Percentiles rank a stretch among this genome's conserved stretches.
These are phyloP conservation scores for Xenopus petersii DNA, from an alignment of 2,797 vertebrate species.

Conservation along the genomic window DNA sequence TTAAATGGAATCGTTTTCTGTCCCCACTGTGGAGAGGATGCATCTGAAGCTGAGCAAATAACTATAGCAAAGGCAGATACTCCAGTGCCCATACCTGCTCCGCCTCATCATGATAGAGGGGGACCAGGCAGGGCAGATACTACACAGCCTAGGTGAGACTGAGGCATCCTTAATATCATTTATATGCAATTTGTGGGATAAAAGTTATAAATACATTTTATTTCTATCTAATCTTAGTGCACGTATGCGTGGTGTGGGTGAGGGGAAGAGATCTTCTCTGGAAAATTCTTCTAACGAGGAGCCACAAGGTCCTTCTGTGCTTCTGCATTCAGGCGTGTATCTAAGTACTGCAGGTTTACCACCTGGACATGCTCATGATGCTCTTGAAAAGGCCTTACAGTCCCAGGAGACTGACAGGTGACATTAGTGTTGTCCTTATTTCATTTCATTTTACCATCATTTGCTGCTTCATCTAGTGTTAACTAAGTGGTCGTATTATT, in stretches of 20 bases:
- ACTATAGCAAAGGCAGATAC: conserved; percentile 73
- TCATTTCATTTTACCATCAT: too few relatives aligned
- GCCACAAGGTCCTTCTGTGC: conserved; percentile 70
- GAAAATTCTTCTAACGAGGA: conserved; percentile 74
- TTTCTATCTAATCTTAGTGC: conserved; percentile 63
- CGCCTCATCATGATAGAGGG: conserved; percentile 68
- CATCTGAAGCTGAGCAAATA: conserved; percentile 86
- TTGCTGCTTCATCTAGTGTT: too few relatives aligned
- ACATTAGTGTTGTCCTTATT: conserved; percentile 13
- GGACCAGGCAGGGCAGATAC: conserved; percentile 69
- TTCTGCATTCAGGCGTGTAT: conserved; percentile 78
- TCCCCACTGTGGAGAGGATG: conserved; percentile 90
- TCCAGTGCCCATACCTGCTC: conserved; percentile 59
- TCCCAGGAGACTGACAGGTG: conserved; percentile 86
- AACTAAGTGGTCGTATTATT: too few relatives aligned
- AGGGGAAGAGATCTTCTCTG: conserved; percentile 63
- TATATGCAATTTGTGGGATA: not conserved
- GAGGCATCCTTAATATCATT: not conserved
- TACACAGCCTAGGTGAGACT: conserved; percentile 62
- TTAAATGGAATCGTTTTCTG: conserved; percentile 88
- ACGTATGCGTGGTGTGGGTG: conserved; percentile 80
- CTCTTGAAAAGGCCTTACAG: conserved; percentile 83
- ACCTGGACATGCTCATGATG: conserved; percentile 75
- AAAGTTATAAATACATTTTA: not conserved
- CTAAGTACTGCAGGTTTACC: conserved; percentile 80